Evolutionary conservation across 2,113 vertebrate genomes (phyloP).

Genomic region (Ctenomys sociabilis): DNA sequence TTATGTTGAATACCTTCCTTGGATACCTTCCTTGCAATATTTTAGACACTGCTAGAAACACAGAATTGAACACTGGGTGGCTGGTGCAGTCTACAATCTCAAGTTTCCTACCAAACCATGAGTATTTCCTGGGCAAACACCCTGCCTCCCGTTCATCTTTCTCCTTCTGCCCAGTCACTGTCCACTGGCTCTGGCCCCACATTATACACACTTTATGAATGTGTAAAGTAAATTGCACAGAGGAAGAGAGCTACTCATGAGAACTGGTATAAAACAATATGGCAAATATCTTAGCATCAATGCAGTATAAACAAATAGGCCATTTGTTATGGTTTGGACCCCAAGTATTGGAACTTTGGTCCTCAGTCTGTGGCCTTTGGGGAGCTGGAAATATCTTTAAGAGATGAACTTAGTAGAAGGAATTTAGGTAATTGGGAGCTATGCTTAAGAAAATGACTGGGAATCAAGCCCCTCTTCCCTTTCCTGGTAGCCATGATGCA

Average conservation of each 20-base stretch:
- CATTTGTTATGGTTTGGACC: not conserved
- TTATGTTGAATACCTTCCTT: not conserved
- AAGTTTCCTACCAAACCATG: not conserved
- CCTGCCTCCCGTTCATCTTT: not conserved
- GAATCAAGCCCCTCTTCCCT: not conserved
- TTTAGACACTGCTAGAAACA: not conserved
- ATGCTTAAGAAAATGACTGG: not conserved
- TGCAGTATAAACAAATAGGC: not conserved
- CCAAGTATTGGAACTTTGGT: not conserved
- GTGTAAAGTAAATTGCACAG: not conserved
- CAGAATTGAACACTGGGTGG: not conserved
- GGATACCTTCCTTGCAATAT: not conserved
- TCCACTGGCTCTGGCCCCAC: not conserved
- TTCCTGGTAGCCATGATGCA: not conserved
- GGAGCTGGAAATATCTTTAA: not conserved
- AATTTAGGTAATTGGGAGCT: not conserved
- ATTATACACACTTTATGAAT: not conserved
- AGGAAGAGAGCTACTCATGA: not conserved
- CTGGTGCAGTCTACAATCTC: not conserved
- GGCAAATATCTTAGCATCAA: not conserved
- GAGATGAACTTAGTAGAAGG: not conserved
- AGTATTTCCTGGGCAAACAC: not conserved
- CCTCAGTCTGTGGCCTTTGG: not conserved
- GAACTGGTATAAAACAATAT: not conserved
- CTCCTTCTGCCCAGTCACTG: not conserved